These are phyloP conservation scores for Aethes cnicana DNA, from an alignment of 2,888 invertebrate genomes.

Conservation along the genomic window DNA sequence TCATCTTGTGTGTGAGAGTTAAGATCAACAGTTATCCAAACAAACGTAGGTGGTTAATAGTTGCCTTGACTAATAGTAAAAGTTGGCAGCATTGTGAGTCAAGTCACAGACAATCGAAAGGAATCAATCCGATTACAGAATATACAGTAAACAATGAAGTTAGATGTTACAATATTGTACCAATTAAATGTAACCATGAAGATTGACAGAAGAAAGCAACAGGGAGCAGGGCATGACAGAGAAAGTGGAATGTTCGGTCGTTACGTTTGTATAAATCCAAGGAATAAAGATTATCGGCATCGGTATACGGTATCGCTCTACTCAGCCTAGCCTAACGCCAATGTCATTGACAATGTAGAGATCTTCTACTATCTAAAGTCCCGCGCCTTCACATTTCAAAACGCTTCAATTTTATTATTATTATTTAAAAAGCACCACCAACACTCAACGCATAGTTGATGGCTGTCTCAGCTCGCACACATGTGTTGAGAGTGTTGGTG, in stretches of 20 bases:
- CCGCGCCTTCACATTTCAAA: neutral
- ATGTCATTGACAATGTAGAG: no score
- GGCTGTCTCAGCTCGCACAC: no score
- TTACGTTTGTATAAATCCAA: conserved; percentile 50
- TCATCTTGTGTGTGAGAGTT: conserved; percentile 12
- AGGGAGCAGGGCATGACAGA: conserved; percentile 52
- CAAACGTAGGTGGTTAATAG: conserved; percentile 14
- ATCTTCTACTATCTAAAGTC: no score
- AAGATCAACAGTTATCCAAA: conserved; percentile 15
- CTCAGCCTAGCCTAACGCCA: no score
- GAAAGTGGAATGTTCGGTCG: conserved; percentile 59
- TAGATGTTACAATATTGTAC: conserved; percentile 53
- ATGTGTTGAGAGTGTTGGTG: no score
- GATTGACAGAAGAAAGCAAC: conserved; percentile 71
- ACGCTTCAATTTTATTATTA: no score
- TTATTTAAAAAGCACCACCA: no score
- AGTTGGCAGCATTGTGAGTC: no score
- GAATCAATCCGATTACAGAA: conserved; percentile 33
- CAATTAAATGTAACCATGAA: conserved; percentile 58
- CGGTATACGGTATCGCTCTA: no score
- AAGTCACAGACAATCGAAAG: conserved; percentile 22
- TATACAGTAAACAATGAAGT: conserved; percentile 37
- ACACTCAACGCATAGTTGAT: no score
- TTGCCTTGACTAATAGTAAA: no score
- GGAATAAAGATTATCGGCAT: conserved; percentile 48